Percentiles rank a stretch among this genome's conserved stretches.
phyloP scores from a whole-genome alignment of 2,888 invertebrate genomes.

The Phaonia tiefii region DNA sequence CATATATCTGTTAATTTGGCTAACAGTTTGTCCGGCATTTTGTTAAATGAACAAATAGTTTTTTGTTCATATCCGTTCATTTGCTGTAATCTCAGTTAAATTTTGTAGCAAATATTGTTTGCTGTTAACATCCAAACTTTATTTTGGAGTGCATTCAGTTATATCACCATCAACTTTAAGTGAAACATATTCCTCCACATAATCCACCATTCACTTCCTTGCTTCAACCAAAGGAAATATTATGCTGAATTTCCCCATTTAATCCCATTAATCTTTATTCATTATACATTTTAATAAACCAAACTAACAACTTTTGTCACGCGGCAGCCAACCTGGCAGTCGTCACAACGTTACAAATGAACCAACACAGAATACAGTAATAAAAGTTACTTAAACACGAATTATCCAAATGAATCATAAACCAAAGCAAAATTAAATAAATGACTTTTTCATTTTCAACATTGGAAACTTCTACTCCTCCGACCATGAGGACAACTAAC shows the following conservation, averaged over 20 bases:
- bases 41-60: too few relatives aligned
- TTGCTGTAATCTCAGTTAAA: too few relatives aligned
- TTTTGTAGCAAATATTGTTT: too few relatives aligned
- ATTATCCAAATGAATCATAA: slow-evolving; percentile 34
- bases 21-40: too few relatives aligned
- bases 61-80: too few relatives aligned
- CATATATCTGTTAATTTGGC: too few relatives aligned
- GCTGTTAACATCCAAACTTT: too few relatives aligned
- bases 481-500: slow-evolving; percentile 22
- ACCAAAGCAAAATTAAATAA: not conserved
- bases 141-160: too few relatives aligned
- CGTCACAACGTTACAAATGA: too few relatives aligned
- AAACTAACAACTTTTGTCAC: not conserved
- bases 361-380: slow-evolving; percentile 16
- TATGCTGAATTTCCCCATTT: not conserved
- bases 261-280: slow-evolving; percentile 6
- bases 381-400: slow-evolving; percentile 36
- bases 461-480: not conserved
- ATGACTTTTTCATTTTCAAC: not conserved
- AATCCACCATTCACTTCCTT: too few relatives aligned
- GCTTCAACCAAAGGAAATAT: not conserved
- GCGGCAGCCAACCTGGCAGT: not conserved
- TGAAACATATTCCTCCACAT: too few relatives aligned
- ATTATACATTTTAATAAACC: slow-evolving; percentile 10
- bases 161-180: too few relatives aligned